Evolutionary conservation across 2,797 vertebrate species (phyloP), one percentile per base, ranked within the genome.

Genomic region (Ataeniobius toweri): DNA sequence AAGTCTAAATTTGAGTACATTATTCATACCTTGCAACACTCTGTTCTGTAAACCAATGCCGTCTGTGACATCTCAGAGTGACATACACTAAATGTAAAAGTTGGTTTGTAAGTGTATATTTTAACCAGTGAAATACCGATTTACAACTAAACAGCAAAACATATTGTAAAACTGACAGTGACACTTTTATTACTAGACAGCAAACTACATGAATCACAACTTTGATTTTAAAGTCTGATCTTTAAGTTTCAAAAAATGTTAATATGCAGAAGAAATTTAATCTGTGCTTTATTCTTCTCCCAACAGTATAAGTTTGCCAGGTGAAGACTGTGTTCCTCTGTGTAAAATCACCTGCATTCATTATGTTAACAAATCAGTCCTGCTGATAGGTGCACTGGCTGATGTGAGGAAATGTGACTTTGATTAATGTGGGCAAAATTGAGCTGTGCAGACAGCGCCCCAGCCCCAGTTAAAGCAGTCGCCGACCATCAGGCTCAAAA

Each of bases 371-470:
- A 56, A 90, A 89, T 87, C 82, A 59, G 86, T 75, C 80, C 53
- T 61, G 86, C 90, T 94, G 94, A 95, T 87, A 85, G 93, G 93
- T 91, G 89, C 84, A 36, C 70, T 0, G 87, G 86, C 89, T 95
- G 92, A 95, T 93, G 91, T 83, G 90, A 94, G 93, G 93, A 95
- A 95, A 95, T 94, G 94, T 89, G 94, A 91, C 88, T 88, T 91
- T 95, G 94, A 96, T 95, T 95, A 94, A 95, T 95, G 93, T 89
- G 88, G 91, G 89, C 92, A 89, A 93, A 91, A 93, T 90, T 91
- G 93, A 94, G 93, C 91, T 75, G 91, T 80, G 92, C 89, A 88
- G 89, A 91, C 87, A 20, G 79, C 82, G 90, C 93, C 90, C 91
- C 88, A 86, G 88, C 89, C 83, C 92, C 85, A 89, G 92, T 95